Base-by-base conservation (phyloP, 2,113 vertebrate species). In the Forbesichthys agassizii region DNA sequence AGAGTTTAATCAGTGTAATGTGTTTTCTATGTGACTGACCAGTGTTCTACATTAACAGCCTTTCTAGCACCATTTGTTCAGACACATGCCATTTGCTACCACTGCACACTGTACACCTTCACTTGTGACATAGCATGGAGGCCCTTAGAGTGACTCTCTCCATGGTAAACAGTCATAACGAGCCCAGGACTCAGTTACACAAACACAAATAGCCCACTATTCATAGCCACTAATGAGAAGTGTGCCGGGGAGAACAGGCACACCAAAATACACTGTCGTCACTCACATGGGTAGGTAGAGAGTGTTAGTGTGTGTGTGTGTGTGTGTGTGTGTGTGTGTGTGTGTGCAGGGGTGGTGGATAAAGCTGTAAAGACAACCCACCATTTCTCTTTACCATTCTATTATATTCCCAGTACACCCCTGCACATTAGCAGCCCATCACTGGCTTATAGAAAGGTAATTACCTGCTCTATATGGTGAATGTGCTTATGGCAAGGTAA, bases 141-240 rank as follows among this genome's bases (percentile, higher is more conserved):
- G 54, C 56, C 66, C 73, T 63, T 51, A 64, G 73, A 55, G n/a
- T 80, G 77, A 76, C 77, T 71, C 74, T 64, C 68, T 79, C 80
- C 62, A 82, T 75, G 74, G 76, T 91, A 91, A 92, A 90, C 86
- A 88, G 71, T 85, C 85, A 87, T 84, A 91, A 88, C 88, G 73
- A 78, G 53, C 36, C 64, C 61, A 73, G 87, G 82, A 83, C 85
- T 89, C 77, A 68, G 87, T 90, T 91, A 85, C 86, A 86, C 75
- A 84, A 90, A 90, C 84, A 88, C 77, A 89, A 89, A 92, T 88
- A 92, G 86, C 72, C n/a, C 78, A 80, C 90, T 91, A 92, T 90
- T 92, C 78, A 86, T 92, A 92, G 87, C 73, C 27, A 61, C 81
- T 69, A 88, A 84, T 71, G 68, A 79, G 85, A 75, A 75, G 77